phyloP scores from a whole-genome alignment of 2,888 invertebrate genomes.

The Standfussiana lucernea region DNA sequence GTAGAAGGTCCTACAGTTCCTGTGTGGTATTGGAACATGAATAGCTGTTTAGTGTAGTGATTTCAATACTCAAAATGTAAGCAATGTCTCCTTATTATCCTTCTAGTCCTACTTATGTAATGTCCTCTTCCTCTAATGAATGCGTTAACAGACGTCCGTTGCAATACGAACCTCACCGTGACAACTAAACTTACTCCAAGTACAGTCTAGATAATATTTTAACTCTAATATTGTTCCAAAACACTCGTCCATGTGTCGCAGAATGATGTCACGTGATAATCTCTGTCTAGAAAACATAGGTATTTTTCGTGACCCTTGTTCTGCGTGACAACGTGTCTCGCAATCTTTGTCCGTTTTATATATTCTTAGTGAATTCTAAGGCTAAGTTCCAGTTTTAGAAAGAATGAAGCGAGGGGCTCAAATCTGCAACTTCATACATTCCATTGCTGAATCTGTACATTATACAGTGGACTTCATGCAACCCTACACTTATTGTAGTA shows the following conservation, averaged over 20 bases:
- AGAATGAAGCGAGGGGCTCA: neutral
- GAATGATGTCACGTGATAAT: neutral
- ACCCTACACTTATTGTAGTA: neutral
- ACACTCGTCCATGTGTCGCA: neutral
- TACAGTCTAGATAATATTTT: neutral
- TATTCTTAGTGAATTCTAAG: neutral
- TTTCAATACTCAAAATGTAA: neutral
- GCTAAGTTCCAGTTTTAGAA: neutral
- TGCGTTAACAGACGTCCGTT: neutral
- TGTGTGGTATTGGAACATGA: conserved; percentile 12
- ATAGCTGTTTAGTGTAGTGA: conserved; percentile 2
- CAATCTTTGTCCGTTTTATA: neutral
- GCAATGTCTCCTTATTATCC: neutral
- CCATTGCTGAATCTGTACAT: neutral
- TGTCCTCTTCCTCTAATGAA: neutral
- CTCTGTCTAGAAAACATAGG: neutral
- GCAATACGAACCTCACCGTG: neutral
- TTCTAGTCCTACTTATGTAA: neutral
- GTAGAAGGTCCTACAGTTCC: neutral
- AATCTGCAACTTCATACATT: neutral
- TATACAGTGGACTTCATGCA: too few relatives aligned
- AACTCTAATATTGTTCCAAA: neutral
- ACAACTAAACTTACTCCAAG: neutral
- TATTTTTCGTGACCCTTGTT: neutral
- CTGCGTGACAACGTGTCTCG: neutral